Evolutionary conservation across 2,113 vertebrate genomes (phyloP).

Genomic region (Rutilus rutilus): DNA sequence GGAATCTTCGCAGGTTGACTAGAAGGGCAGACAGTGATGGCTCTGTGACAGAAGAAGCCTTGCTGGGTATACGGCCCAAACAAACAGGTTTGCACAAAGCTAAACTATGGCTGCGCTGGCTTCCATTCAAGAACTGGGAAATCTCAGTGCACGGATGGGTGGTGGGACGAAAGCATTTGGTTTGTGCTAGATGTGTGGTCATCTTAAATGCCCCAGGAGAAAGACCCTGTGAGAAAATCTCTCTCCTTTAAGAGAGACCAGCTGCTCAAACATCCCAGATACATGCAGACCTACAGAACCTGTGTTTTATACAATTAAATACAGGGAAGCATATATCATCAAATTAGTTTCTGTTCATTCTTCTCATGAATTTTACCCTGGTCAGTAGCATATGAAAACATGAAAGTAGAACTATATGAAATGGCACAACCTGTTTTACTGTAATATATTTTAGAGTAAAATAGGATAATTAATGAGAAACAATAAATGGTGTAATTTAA

Average conservation of each 20-base stretch:
- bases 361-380: not conserved
- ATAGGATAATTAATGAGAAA: not conserved
- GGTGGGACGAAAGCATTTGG: slow-evolving; percentile 46
- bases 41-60: slow-evolving; percentile 62
- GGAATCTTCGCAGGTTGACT: slow-evolving; percentile 67
- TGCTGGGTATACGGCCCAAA: slow-evolving; percentile 41
- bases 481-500: slow-evolving; percentile 14
- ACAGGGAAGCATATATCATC: not conserved
- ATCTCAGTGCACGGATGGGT: slow-evolving; percentile 43
- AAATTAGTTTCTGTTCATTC: not conserved
- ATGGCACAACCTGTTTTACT: not conserved
- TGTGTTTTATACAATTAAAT: not conserved
- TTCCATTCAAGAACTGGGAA: slow-evolving; percentile 47
- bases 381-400: slow-evolving; percentile 1
- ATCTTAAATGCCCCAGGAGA: slow-evolving; percentile 56
- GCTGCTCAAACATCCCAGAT: slow-evolving; percentile 51
- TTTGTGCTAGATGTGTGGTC: slow-evolving; percentile 53
- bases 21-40: slow-evolving; percentile 64
- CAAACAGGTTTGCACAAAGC: slow-evolving; percentile 49
- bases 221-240: slow-evolving; percentile 48
- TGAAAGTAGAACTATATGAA: not conserved
- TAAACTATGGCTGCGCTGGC: slow-evolving; percentile 44
- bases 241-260: slow-evolving; percentile 54
- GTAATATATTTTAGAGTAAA: not conserved
- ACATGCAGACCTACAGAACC: slow-evolving; percentile 10